Percentiles rank a stretch among this genome's conserved stretches.
phyloP scores from a whole-genome alignment of 2,888 invertebrate species.

The Anodontia alba region DNA sequence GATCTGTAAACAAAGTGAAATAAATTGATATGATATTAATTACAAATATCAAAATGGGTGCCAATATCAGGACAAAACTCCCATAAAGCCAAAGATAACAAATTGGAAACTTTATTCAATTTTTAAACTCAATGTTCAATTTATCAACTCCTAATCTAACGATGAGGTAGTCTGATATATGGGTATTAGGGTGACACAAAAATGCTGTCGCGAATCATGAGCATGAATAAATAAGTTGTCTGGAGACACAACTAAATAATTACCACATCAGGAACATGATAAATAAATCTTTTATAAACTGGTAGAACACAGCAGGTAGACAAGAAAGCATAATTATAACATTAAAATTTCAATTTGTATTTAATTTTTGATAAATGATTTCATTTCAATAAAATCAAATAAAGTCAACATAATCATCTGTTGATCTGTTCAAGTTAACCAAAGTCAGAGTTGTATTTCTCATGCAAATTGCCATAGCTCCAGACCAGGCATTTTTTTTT shows the following conservation, averaged over 20 bases:
- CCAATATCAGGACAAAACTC: neutral
- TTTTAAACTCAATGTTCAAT: slow-evolving; percentile 7
- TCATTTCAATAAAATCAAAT: neutral
- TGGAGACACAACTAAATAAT: neutral
- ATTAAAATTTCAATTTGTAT: slow-evolving; percentile 13
- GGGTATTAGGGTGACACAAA: neutral
- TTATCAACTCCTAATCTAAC: slow-evolving; percentile 10
- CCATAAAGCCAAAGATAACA: neutral
- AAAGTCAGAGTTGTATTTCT: neutral
- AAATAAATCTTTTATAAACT: neutral
- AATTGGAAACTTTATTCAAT: neutral
- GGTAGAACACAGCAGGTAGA: neutral
- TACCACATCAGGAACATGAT: slow-evolving; percentile 4
- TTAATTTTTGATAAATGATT: slow-evolving; percentile 16
- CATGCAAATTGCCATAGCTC: no score
- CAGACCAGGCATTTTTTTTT: no score
- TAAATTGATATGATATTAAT: slow-evolving; percentile 13
- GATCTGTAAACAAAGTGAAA: slow-evolving; percentile 4
- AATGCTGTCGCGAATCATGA: slow-evolving; percentile 12
- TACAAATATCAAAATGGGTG: neutral
- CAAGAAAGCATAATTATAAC: slow-evolving; percentile 6
- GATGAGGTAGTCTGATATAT: slow-evolving; percentile 1
- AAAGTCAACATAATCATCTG: slow-evolving; percentile 9
- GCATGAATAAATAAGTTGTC: neutral
- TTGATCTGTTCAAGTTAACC: slow-evolving; percentile 1